Evolutionary conservation across 2,888 invertebrate genomes (phyloP).

Genomic region (Shargacucullia verbasci): DNA sequence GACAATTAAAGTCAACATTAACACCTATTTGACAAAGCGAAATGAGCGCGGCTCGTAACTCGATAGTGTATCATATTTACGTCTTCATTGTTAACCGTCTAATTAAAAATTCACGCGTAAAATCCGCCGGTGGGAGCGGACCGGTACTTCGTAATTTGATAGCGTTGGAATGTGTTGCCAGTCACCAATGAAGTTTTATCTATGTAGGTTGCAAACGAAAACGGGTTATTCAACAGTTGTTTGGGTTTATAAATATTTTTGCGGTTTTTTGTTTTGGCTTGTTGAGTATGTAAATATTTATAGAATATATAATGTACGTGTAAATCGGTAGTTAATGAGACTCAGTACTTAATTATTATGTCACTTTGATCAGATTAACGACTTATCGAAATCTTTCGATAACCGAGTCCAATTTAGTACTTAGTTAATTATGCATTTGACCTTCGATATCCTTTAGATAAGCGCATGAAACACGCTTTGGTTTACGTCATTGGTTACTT

Average conservation of each 20-base stretch:
- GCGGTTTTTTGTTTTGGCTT: slow-evolving; percentile 44
- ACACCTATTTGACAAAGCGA: slow-evolving; percentile 70
- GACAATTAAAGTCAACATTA: slow-evolving; percentile 80
- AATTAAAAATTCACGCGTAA: slow-evolving; percentile 68
- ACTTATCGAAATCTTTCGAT: slow-evolving; percentile 22
- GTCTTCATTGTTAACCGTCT: slow-evolving; percentile 68
- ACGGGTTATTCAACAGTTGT: slow-evolving; percentile 71
- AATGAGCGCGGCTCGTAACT: slow-evolving; percentile 64
- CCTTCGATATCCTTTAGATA: slow-evolving; percentile 55
- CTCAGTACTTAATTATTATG: slow-evolving; percentile 25
- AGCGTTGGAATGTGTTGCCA: slow-evolving; percentile 73
- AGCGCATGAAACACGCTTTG: slow-evolving; percentile 37
- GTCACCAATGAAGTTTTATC: slow-evolving; percentile 69
- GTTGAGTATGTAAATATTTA: slow-evolving; percentile 29
- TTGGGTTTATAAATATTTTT: slow-evolving; percentile 56
- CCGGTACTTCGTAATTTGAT: slow-evolving; percentile 71
- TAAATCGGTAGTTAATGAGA: slow-evolving; percentile 31
- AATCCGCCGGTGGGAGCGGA: slow-evolving; percentile 58
- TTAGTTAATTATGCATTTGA: slow-evolving; percentile 42
- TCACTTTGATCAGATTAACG: slow-evolving; percentile 33
- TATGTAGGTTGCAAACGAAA: slow-evolving; percentile 74
- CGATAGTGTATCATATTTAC: slow-evolving; percentile 63
- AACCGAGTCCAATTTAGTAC: slow-evolving; percentile 12
- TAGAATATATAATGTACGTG: slow-evolving; percentile 13
- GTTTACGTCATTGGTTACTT: slow-evolving; percentile 46